phyloP scores from a whole-genome alignment of 2,113 vertebrate genomes.

The Dicrurus megarhynchus region DNA sequence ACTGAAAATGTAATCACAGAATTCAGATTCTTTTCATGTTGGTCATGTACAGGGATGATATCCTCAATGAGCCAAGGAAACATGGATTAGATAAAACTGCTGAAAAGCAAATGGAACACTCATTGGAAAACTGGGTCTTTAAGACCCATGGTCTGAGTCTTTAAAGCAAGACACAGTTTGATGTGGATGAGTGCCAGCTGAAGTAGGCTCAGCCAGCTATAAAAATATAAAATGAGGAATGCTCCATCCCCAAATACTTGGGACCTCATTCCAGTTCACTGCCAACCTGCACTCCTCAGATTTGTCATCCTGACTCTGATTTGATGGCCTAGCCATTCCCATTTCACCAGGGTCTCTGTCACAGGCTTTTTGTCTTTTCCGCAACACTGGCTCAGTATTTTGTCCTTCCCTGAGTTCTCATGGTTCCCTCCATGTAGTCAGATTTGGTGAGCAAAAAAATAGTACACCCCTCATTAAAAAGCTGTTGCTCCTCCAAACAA shows the following conservation, averaged over 20 bases:
- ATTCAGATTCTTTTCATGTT: background rate
- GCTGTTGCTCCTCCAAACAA: background rate
- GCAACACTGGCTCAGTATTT: background rate
- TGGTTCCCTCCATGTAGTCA: background rate
- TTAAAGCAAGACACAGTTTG: background rate
- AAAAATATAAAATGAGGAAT: background rate
- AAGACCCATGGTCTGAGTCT: background rate
- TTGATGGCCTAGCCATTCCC: background rate
- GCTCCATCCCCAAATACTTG: background rate
- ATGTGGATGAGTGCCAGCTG: background rate
- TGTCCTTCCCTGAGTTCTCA: background rate
- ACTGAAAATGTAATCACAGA: background rate
- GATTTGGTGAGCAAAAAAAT: background rate
- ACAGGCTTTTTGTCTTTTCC: background rate
- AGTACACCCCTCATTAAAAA: background rate
- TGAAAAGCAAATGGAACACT: conserved; percentile 12
- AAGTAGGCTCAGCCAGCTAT: background rate
- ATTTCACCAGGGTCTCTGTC: background rate
- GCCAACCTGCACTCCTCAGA: background rate
- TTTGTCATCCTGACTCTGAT: background rate
- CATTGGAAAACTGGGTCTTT: background rate
- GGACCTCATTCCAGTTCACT: background rate
- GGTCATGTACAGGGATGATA: background rate
- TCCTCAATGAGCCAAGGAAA: background rate
- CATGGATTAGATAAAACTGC: background rate